Evolutionary conservation across 2,888 invertebrate species (phyloP).

Genomic region (Bombylius major): DNA sequence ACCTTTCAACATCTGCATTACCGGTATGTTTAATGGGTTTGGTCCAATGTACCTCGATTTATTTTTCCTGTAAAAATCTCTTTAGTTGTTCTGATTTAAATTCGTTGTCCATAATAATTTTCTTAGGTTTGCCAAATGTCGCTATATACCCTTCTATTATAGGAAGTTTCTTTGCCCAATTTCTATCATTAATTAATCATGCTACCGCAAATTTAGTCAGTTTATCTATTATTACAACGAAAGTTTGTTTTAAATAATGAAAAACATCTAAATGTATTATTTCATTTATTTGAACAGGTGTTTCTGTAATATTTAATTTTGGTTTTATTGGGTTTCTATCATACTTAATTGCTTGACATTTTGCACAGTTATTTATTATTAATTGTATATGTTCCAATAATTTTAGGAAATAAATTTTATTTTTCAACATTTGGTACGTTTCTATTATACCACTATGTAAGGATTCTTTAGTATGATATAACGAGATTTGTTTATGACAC

Average conservation of each 20-base stretch:
- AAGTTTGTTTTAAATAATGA: not conserved
- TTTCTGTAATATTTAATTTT: not conserved
- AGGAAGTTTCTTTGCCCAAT: not conserved
- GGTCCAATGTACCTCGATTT: not conserved
- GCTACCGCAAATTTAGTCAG: constrained; percentile 5
- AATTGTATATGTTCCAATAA: constrained; percentile 6
- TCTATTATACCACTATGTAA: constrained; percentile 13
- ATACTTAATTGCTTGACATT: too few species aligned
- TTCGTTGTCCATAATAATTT: constrained; percentile 4
- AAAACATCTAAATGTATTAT: not conserved
- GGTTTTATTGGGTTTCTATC: constrained; percentile 5
- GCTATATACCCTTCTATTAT: not conserved
- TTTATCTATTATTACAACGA: constrained; percentile 3
- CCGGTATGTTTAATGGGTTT: constrained; percentile 1
- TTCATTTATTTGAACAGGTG: not conserved
- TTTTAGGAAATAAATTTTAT: constrained; percentile 11
- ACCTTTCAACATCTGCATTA: constrained; percentile 1
- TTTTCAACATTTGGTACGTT: constrained; percentile 10
- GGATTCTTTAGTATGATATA: constrained; percentile 13
- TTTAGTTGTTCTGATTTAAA: not conserved
- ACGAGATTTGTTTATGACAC: constrained; percentile 8
- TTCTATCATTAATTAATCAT: not conserved
- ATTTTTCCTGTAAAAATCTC: not conserved
- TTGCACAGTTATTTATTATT: too few species aligned
- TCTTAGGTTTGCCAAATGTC: not conserved